Percentiles rank a stretch among this genome's conserved stretches.
These are phyloP conservation scores for Pteromalus puparum DNA, from an alignment of 1,140 invertebrate species.

Conservation along the genomic window DNA sequence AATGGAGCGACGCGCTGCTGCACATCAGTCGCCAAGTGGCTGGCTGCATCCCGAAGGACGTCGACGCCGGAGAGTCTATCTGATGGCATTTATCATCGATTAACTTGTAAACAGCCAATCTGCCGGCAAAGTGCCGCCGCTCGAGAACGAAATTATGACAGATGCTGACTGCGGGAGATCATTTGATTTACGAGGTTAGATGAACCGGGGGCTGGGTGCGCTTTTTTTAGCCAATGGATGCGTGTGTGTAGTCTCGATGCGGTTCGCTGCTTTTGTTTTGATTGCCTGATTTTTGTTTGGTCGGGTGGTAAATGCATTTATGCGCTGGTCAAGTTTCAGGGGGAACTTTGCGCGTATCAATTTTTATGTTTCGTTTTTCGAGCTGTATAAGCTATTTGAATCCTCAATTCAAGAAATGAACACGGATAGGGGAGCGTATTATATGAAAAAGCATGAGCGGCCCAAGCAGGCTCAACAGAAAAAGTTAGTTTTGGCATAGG, in stretches of 20 bases:
- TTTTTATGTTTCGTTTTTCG: no score
- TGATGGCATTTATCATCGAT: constrained; percentile 66
- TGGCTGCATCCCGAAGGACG: constrained; percentile 58
- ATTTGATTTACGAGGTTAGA: constrained; percentile 23
- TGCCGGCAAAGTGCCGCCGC: constrained; percentile 6
- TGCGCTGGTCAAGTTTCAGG: no score
- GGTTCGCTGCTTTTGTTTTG: constrained; percentile 12
- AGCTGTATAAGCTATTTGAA: no score
- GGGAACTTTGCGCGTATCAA: no score
- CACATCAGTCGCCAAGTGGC: constrained; percentile 56
- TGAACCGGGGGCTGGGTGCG: not conserved
- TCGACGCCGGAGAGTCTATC: constrained; percentile 48
- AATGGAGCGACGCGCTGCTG: constrained; percentile 54
- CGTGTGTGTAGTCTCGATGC: not conserved
- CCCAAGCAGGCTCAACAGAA: no score
- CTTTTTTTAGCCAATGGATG: not conserved
- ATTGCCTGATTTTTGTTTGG: constrained; percentile 5
- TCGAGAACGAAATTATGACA: constrained; percentile 48
- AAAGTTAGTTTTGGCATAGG: no score
- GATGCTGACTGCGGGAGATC: constrained; percentile 39
- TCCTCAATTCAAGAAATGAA: no score
- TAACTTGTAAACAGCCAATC: constrained; percentile 57
- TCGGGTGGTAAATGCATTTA: no score
- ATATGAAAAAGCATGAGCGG: no score
- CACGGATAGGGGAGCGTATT: no score